A percentile compares a stretch with the other conserved stretches of the same genome.
These are phyloP conservation scores for Lithophane semibrunnea DNA, from an alignment of 2,888 invertebrate species.

Conservation along the genomic window DNA sequence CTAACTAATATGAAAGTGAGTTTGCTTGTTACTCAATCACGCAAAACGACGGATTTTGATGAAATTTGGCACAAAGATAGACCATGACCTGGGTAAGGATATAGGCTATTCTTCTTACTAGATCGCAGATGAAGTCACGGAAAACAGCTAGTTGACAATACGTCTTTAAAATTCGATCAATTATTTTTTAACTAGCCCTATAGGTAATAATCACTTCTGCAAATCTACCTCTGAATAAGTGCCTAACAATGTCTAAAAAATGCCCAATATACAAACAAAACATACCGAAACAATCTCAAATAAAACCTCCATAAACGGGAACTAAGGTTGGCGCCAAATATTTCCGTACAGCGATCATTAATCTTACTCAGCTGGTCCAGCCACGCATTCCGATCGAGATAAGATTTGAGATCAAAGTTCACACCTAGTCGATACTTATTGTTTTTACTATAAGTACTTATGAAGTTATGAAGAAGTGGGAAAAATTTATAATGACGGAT, in stretches of 20 bases:
- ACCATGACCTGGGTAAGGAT: too few species aligned
- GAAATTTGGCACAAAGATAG: too few species aligned
- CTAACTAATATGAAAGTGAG: too few species aligned
- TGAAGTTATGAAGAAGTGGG: slow-evolving; percentile 23
- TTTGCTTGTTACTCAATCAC: too few species aligned
- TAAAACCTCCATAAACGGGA: slow-evolving; percentile 3
- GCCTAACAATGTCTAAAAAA: not conserved
- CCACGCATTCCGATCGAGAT: slow-evolving; percentile 67
- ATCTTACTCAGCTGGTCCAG: slow-evolving; percentile 56
- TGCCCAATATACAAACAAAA: not conserved
- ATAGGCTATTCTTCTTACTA: too few species aligned
- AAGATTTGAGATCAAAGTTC: slow-evolving; percentile 67
- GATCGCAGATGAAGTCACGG: too few species aligned
- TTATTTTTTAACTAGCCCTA: not conserved
- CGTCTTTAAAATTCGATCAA: not conserved
- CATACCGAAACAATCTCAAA: not conserved
- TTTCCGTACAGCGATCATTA: slow-evolving; percentile 59
- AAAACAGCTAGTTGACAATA: not conserved
- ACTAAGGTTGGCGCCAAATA: slow-evolving; percentile 65
- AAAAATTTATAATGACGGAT: not conserved
- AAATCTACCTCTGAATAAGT: not conserved
- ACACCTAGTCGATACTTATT: slow-evolving; percentile 69
- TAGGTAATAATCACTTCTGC: too few species aligned
- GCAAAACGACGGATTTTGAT: too few species aligned
- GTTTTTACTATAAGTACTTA: slow-evolving; percentile 61